Evolutionary conservation across 2,888 invertebrate genomes (phyloP), one percentile per base, ranked within the genome.

Genomic region (Listrodromus nycthemerus): DNA sequence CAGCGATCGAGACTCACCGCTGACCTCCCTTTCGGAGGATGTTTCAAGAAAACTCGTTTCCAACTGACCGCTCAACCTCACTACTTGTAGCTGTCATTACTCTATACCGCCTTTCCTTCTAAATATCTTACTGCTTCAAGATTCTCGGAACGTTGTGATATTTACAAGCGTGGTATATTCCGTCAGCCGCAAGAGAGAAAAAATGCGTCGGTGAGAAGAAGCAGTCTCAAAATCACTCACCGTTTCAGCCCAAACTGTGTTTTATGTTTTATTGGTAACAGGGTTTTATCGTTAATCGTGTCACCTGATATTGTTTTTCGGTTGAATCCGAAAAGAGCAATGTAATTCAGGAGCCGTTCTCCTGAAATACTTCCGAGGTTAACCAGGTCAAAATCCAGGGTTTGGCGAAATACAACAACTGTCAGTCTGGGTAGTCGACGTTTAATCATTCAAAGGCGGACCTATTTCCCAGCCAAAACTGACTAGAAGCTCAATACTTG

Each of bases 361-460:
- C 21, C 73, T 81, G 58, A 61, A 84, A 78, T 84, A 81, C 75
- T 75, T 65, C 21, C 78, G 73, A 73, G 74, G 67, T 78, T 74
- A 74, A 55, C 71, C 69, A 24, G 45, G 67, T 67, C 45, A 80
- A 58, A 73, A 27, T 52, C 61, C 61, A 63, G 63, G 69, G 48
- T 73, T 69, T 66, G 48, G 41, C 24, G 27, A 75, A 81, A 79
- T 75, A 8, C n/a, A 52, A 7, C 24, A 74, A 63, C 63, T 27
- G 58, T 66, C 75, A 66, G 80, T 61, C 48, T 50, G 61, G 48
- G 73, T 55, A 30, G 37, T 61, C 65, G 69, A 65, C 55, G 30
- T 65, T 84, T 19, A 80, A 80, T 84, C 65, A 80, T 84, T 66
- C 45, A 24, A 58, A 80, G 8, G 37, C 63, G 21, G 37, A 33